Evolutionary conservation across 2,888 invertebrate genomes (phyloP).

Genomic region (Diarsia dahlii): DNA sequence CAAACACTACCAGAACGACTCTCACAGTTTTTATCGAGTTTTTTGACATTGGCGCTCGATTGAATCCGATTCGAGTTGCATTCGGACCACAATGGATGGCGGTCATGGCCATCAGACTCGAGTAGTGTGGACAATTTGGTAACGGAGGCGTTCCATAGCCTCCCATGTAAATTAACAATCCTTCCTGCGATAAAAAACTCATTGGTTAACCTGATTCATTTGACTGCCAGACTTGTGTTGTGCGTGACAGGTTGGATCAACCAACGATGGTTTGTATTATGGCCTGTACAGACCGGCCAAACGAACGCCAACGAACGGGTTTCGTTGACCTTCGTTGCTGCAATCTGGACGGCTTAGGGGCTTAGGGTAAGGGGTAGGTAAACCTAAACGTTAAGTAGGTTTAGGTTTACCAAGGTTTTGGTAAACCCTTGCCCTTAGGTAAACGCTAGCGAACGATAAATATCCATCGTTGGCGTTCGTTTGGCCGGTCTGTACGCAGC

Average conservation of each 20-base stretch:
- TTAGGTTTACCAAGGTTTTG: too few relatives aligned
- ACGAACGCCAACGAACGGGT: too few relatives aligned
- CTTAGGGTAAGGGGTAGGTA: too few relatives aligned
- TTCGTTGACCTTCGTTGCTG: too few relatives aligned
- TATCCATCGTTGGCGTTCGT: too few relatives aligned
- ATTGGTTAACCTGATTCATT: slow-evolving; percentile 71
- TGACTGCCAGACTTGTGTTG: slow-evolving; percentile 49
- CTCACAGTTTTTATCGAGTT: slow-evolving; percentile 83
- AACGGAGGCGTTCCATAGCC: slow-evolving; percentile 63
- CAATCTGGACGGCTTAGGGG: too few relatives aligned
- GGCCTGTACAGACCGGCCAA: too few relatives aligned
- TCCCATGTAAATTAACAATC: slow-evolving; percentile 77
- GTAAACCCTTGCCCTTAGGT: too few relatives aligned
- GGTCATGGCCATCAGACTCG: slow-evolving; percentile 82
- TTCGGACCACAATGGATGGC: slow-evolving; percentile 78
- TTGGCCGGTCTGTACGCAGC: too few relatives aligned
- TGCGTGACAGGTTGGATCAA: slow-evolving; percentile 67
- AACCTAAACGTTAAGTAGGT: too few relatives aligned
- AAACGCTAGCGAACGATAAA: too few relatives aligned
- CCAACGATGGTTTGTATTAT: slow-evolving; percentile 3
- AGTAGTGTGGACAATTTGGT: slow-evolving; percentile 78
- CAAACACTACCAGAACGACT: slow-evolving; percentile 78
- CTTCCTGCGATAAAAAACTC: slow-evolving; percentile 68
- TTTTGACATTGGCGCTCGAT: slow-evolving; percentile 82
- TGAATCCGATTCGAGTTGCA: slow-evolving; percentile 81